phyloP scores from a whole-genome alignment of 2,888 invertebrate species.

The Hecatera dysodea region DNA sequence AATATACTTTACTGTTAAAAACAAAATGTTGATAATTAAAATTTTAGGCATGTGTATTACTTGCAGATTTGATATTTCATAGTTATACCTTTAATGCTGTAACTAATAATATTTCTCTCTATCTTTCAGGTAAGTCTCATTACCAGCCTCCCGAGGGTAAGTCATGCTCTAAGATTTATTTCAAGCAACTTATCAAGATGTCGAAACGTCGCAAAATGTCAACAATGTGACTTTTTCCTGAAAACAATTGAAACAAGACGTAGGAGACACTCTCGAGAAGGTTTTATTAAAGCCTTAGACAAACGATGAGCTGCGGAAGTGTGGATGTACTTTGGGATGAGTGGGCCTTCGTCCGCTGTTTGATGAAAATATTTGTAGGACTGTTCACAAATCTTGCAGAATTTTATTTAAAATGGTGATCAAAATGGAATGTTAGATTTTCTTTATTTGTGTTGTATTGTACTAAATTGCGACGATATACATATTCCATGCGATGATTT shows the following conservation, averaged over 20 bases:
- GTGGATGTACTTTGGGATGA: constrained; percentile 13
- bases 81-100: background rate
- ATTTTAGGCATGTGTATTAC: background rate
- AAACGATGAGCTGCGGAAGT: constrained; percentile 34
- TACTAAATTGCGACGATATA: background rate
- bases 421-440: background rate
- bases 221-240: constrained; percentile 30
- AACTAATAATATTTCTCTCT: background rate
- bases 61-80: too few relatives aligned
- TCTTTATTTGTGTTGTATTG: background rate
- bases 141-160: constrained; percentile 10
- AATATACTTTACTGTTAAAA: too few relatives aligned
- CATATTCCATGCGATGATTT: too few relatives aligned
- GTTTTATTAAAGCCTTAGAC: constrained; percentile 53
- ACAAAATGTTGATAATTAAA: background rate
- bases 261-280: constrained; percentile 42
- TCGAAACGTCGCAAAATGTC: constrained; percentile 14
- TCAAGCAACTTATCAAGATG: background rate
- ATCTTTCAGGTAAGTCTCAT: constrained; percentile 51
- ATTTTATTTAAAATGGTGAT: constrained; percentile 11
- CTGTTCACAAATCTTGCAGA: constrained; percentile 18
- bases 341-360: constrained; percentile 13
- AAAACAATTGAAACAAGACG: constrained; percentile 19
- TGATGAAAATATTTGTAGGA: constrained; percentile 18
- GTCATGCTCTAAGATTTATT: constrained; percentile 34